phyloP scores from a whole-genome alignment of 2,113 vertebrate species.

The Hystrix brachyura region DNA sequence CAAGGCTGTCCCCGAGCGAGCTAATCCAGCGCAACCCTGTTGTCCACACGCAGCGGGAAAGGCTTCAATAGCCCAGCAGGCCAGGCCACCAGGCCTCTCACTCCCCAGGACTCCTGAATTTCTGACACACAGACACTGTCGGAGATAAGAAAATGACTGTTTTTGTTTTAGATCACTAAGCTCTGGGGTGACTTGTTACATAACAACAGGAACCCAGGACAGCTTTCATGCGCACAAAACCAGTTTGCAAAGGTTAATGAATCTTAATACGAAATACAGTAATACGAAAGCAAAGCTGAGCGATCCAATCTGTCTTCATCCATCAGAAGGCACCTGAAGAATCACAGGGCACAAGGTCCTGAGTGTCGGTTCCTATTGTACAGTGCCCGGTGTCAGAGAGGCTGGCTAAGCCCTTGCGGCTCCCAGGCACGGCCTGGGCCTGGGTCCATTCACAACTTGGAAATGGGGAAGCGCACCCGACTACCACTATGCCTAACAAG shows the following conservation, averaged over 20 bases:
- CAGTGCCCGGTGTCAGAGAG: not conserved
- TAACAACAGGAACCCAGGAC: slow-evolving; percentile 16
- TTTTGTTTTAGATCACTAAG: slow-evolving; percentile 24
- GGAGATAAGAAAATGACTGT: not conserved
- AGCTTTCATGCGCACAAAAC: slow-evolving; percentile 39
- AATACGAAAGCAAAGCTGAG: slow-evolving; percentile 49
- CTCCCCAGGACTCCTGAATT: not conserved
- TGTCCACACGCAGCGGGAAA: slow-evolving; percentile 50
- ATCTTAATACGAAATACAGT: slow-evolving; percentile 34
- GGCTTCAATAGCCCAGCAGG: slow-evolving; percentile 79
- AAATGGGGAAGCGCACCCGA: not conserved
- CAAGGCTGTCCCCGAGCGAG: slow-evolving; percentile 12
- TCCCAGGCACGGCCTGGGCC: not conserved
- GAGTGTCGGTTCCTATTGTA: not conserved
- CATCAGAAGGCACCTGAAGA: slow-evolving; percentile 36
- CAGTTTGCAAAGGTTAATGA: slow-evolving; percentile 53
- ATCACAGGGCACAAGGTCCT: not conserved
- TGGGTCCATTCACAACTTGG: not conserved
- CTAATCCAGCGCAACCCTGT: slow-evolving; percentile 41
- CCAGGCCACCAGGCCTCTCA: slow-evolving; percentile 29
- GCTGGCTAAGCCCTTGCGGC: not conserved
- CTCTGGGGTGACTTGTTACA: not conserved
- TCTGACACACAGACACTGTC: not conserved
- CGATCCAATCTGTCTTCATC: slow-evolving; percentile 43
- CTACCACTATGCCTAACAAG: slow-evolving; percentile 14